Base-by-base conservation (phyloP, 2,113 vertebrate species). In the Cyanistes caeruleus region DNA sequence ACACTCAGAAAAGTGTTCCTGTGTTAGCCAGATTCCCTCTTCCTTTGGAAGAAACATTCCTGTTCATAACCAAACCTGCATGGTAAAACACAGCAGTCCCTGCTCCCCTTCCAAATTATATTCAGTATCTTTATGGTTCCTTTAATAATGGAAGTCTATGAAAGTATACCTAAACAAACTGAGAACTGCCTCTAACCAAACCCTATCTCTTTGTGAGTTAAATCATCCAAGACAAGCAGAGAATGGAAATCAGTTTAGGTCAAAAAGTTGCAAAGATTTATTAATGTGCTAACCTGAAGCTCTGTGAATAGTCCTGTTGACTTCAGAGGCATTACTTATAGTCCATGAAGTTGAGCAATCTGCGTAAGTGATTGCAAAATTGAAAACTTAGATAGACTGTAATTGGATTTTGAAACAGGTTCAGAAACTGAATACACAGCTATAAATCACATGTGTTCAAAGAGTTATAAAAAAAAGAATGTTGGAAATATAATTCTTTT, bases 371-470 rank as follows among this genome's bases (percentile, higher is more conserved):
- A 84, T 72, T 95, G 85, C 86, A 89, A 92, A 96, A 90, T 60
- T 94, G 88, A 92, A 96, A 83, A 64, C 79, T 93, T 85, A 92
- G 84, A 82, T 89, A 89, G 77, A 60, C 70, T 89, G 59, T 86
- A 97, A 95, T 68, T 95, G 81, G 77, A 92, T 96, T 96, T 95
- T 96, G 93, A 95, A 93, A 95, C 87, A 89, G 64, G 58, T 72
- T 96, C 72, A 65, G 87, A 87, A 92, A 94, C 30, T 79, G 87
- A 95, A 93, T 85, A 79, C 69, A 79, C 37, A 84, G 69, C 77
- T 89, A 94, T 96, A 96, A 94, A 92, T 95, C 92, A 90, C 49
- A 70, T 8, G 3, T 68, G 49, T 73, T 90, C 3, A 0, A 84
- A 78, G 41, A 58, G 31, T 68, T 93, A 92, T 90, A 83, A 77